phyloP scores from a whole-genome alignment of 2,113 vertebrate species.

The Anolis carolinensis region DNA sequence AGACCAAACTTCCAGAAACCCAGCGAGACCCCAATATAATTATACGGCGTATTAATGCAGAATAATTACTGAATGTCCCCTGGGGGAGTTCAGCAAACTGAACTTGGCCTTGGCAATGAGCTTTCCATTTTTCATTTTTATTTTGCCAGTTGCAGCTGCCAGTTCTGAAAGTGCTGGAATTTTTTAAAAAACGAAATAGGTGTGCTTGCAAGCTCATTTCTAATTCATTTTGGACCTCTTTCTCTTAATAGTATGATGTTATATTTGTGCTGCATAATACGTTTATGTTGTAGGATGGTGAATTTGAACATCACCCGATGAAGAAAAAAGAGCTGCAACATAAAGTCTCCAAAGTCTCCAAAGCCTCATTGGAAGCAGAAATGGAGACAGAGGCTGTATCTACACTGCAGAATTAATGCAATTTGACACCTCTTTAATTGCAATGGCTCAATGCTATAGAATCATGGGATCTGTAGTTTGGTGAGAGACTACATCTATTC shows the following conservation, averaged over 20 bases:
- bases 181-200: neutral
- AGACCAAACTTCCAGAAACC: neutral
- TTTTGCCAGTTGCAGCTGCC: neutral
- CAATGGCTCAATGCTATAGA: too few relatives aligned
- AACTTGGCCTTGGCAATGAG: neutral
- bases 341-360: neutral
- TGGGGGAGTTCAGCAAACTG: neutral
- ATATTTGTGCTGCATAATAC: neutral
- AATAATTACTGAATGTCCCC: too few relatives aligned
- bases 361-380: neutral
- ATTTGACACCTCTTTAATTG: too few relatives aligned
- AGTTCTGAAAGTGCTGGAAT: neutral
- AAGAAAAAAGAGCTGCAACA: neutral
- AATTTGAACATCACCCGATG: neutral
- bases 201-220: neutral
- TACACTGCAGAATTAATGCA: too few relatives aligned
- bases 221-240: neutral
- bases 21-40: too few relatives aligned
- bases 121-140: neutral
- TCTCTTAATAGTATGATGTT: too few relatives aligned
- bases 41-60: neutral
- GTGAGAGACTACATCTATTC: too few relatives aligned
- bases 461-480: too few relatives aligned
- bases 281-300: neutral
- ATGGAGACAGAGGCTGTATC: too few relatives aligned